These are phyloP conservation scores for Eremophila alpestris DNA, from an alignment of 2,797 vertebrate genomes.

Conservation along the genomic window DNA sequence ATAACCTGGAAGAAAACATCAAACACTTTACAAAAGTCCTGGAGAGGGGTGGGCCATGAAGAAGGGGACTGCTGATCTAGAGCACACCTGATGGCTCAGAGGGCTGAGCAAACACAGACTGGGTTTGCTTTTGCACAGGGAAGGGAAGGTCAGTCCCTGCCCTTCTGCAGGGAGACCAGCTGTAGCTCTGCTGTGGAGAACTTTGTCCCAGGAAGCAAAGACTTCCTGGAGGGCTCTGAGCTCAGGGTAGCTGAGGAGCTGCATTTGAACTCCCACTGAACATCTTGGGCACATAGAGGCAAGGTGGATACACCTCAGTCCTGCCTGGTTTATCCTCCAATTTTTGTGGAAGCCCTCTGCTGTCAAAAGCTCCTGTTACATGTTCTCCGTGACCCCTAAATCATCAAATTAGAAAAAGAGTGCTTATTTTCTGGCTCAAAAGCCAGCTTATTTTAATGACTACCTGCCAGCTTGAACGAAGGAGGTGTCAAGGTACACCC, in stretches of 20 bases:
- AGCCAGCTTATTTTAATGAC: background rate
- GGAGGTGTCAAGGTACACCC: background rate
- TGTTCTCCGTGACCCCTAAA: background rate
- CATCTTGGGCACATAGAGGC: rapidly evolving
- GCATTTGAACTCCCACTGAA: background rate
- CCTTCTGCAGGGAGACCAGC: background rate
- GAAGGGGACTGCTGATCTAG: background rate
- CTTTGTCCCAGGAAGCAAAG: background rate
- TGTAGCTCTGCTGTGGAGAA: background rate
- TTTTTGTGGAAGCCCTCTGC: background rate
- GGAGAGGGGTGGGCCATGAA: background rate
- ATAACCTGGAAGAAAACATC: background rate
- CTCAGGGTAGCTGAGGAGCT: background rate
- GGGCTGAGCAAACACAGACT: background rate
- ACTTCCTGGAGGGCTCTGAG: background rate
- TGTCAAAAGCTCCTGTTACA: background rate
- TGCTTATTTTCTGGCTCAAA: background rate
- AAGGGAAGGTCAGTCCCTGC: background rate
- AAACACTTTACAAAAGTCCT: background rate
- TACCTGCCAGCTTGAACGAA: background rate
- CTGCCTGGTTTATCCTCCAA: background rate
- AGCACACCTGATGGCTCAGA: background rate
- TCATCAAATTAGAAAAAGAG: background rate
- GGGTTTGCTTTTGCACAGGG: background rate
- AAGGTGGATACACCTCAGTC: background rate